phyloP scores from a whole-genome alignment of 2,888 invertebrate genomes.

The Ferdinandea cuprea region DNA sequence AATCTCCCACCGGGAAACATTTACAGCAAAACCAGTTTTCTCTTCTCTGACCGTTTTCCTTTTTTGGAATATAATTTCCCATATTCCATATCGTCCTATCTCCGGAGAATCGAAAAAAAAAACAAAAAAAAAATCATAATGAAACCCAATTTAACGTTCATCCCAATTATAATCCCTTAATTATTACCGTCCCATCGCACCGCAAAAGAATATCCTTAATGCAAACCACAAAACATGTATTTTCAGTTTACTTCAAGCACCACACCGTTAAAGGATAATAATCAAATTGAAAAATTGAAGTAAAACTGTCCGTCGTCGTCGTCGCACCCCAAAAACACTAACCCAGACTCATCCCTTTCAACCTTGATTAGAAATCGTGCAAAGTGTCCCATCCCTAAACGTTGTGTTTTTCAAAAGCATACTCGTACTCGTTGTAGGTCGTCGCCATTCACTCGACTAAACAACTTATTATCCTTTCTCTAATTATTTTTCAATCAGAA shows the following conservation, averaged over 20 bases:
- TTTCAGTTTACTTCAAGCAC: constrained; percentile 25
- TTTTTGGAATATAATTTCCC: no score
- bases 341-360: constrained; percentile 13
- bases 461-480: constrained; percentile 42
- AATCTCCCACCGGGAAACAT: no score
- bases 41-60: no score
- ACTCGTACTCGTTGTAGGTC: neutral
- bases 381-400: constrained; percentile 1
- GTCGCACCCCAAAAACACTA: constrained; percentile 33
- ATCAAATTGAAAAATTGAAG: constrained; percentile 37
- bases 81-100: neutral
- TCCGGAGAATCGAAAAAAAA: no score
- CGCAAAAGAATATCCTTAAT: constrained; percentile 28
- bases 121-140: constrained; percentile 43
- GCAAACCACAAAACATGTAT: constrained; percentile 39
- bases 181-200: constrained; percentile 23
- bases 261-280: constrained; percentile 46
- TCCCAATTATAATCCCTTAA: constrained; percentile 62
- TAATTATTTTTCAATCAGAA: constrained; percentile 57
- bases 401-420: constrained; percentile 34
- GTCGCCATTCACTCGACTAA: constrained; percentile 12
- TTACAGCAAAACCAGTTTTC: no score
- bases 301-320: constrained; percentile 5
- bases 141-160: constrained; percentile 43
- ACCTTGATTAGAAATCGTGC: constrained; percentile 3